These are phyloP conservation scores for Penelope pileata DNA, from an alignment of 2,113 vertebrate species.

Conservation along the genomic window DNA sequence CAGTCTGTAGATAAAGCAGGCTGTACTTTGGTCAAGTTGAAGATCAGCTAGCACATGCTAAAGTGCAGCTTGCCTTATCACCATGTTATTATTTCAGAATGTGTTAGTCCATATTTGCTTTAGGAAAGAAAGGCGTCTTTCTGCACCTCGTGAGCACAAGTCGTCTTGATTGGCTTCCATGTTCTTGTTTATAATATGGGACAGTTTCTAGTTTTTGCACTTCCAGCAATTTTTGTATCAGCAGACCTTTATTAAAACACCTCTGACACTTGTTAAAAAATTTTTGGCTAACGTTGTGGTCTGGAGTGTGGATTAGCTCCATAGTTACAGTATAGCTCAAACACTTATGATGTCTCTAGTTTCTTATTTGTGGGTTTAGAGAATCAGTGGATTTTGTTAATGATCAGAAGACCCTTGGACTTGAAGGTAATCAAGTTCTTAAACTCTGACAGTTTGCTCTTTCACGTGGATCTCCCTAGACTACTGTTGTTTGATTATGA, in stretches of 20 bases:
- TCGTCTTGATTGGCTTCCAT: neutral
- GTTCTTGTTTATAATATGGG: neutral
- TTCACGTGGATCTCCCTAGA: rapidly evolving
- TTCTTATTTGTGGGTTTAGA: neutral
- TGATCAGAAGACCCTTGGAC: neutral
- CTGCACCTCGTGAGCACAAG: neutral
- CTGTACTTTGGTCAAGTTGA: constrained; percentile 14
- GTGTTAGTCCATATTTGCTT: neutral
- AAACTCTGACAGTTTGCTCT: neutral
- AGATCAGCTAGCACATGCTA: neutral
- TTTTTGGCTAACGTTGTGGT: neutral
- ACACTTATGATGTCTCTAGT: neutral
- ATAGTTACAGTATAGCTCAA: neutral
- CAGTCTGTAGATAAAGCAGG: neutral
- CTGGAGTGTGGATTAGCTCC: neutral
- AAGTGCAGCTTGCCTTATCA: constrained; percentile 3
- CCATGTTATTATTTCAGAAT: neutral
- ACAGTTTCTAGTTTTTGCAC: neutral
- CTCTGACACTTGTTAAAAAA: neutral
- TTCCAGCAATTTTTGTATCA: neutral
- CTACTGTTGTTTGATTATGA: neutral
- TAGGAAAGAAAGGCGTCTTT: neutral
- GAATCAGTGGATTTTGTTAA: neutral
- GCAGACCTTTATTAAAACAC: neutral
- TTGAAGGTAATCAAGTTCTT: neutral